Conservation (phyloP, 2,113 vertebrate genomes). For the Sphaerodactylus townsendi region DNA sequence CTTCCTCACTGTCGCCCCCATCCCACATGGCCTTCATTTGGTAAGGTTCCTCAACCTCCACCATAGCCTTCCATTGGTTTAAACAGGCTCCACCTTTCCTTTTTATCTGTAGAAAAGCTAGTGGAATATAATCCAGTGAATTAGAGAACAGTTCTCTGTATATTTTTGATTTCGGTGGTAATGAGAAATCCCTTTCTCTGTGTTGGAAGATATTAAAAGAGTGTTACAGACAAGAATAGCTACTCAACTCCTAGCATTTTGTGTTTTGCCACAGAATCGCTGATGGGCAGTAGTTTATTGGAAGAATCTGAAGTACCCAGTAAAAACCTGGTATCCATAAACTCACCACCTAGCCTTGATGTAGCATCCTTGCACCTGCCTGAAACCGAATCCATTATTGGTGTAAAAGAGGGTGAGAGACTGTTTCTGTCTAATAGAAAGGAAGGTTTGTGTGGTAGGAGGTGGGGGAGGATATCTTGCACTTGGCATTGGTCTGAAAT, state of each 20-base stretch:
- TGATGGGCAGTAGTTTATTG: slow-evolving; percentile 92
- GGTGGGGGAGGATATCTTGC: neutral
- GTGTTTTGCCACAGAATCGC: slow-evolving; percentile 79
- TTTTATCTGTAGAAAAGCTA: too few relatives aligned
- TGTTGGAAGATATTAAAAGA: neutral
- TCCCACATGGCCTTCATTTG: too few relatives aligned
- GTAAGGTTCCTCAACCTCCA: too few relatives aligned
- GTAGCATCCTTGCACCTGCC: slow-evolving; percentile 89
- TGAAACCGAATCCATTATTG: slow-evolving; percentile 87
- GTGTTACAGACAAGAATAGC: neutral
- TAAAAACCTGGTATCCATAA: slow-evolving; percentile 86
- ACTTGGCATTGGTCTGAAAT: neutral
- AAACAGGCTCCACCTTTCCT: neutral
- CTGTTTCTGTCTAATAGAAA: neutral
- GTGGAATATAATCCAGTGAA: neutral
- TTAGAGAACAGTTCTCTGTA: neutral
- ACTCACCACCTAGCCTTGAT: slow-evolving; percentile 76
- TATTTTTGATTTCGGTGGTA: neutral
- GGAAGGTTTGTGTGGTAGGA: neutral
- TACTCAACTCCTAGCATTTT: slow-evolving; percentile 21
- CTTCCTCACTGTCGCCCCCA: too few relatives aligned
- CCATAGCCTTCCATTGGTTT: too few relatives aligned
- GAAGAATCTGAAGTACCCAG: slow-evolving; percentile 84
- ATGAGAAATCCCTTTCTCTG: neutral
- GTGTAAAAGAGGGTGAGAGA: slow-evolving; percentile 84